phyloP scores from a whole-genome alignment of 2,888 invertebrate species.

The Megamerina dolium region DNA sequence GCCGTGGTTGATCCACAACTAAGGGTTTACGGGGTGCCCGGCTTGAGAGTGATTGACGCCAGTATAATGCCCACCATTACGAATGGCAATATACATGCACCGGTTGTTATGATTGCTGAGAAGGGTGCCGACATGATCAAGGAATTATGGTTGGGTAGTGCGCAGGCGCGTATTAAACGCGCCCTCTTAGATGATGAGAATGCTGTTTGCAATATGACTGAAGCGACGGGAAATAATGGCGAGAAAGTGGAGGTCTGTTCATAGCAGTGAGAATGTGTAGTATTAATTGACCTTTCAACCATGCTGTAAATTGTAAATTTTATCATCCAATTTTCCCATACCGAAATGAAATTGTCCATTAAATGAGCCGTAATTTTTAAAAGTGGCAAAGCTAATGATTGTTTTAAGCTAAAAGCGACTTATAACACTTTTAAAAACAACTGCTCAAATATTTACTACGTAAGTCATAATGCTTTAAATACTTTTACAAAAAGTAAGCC shows the following conservation, averaged over 20 bases:
- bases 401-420: too few relatives aligned
- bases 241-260: conserved; percentile 7
- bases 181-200: not conserved
- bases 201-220: conserved; percentile 15
- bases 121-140: conserved; percentile 80
- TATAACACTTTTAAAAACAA: too few relatives aligned
- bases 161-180: conserved; percentile 19
- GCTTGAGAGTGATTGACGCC: conserved; percentile 77
- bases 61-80: conserved; percentile 84
- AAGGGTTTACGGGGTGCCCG: conserved; percentile 69
- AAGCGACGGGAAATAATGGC: conserved; percentile 4
- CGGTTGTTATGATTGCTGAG: conserved; percentile 81
- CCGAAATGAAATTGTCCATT: too few relatives aligned
- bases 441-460: too few relatives aligned
- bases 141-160: conserved; percentile 57
- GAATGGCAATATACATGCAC: conserved; percentile 83
- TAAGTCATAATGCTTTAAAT: too few relatives aligned
- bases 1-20: conserved; percentile 77
- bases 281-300: too few relatives aligned
- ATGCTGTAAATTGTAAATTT: too few relatives aligned
- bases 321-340: too few relatives aligned
- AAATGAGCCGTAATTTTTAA: too few relatives aligned
- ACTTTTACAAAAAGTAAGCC: too few relatives aligned
- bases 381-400: too few relatives aligned
- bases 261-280: too few relatives aligned